Percentiles rank a stretch among this genome's conserved stretches.
Conservation (phyloP, 2,888 invertebrate species). For the Schizotus pectinicornis region DNA sequence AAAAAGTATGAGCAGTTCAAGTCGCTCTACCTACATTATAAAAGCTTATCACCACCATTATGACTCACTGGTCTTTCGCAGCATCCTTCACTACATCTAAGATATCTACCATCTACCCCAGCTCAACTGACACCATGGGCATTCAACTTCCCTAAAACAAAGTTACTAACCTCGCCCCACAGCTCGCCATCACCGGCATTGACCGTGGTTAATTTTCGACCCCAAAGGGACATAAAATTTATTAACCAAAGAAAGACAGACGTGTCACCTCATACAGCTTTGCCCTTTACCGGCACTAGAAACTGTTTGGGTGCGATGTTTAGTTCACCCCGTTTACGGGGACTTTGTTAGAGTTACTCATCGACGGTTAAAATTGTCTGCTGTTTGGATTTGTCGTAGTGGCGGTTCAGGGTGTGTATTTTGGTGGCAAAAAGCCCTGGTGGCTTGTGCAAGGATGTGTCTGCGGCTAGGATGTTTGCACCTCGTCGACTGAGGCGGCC, state of each 20-base stretch:
- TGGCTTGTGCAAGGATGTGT: not conserved
- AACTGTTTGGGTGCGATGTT: too few species aligned
- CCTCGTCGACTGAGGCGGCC: slow-evolving; percentile 17
- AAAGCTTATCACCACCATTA: slow-evolving; percentile 42
- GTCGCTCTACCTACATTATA: slow-evolving; percentile 42
- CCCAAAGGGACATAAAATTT: too few species aligned
- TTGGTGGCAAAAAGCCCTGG: too few species aligned
- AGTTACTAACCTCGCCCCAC: not conserved
- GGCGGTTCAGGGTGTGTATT: too few species aligned
- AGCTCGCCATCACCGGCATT: not conserved
- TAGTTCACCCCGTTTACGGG: too few species aligned
- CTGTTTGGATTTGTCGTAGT: not conserved
- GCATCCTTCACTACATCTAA: slow-evolving; percentile 16
- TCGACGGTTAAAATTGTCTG: not conserved
- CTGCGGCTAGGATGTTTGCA: slow-evolving; percentile 16
- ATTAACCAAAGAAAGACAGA: too few species aligned
- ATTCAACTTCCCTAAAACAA: too few species aligned
- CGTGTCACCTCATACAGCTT: too few species aligned
- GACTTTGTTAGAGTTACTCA: too few species aligned
- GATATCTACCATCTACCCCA: slow-evolving; percentile 8
- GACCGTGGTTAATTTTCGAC: not conserved
- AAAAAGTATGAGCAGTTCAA: slow-evolving; percentile 49
- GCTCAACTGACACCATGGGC: not conserved
- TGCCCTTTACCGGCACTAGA: too few species aligned
- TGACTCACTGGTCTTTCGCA: slow-evolving; percentile 42